A percentile compares a stretch with the other conserved stretches of the same genome.
Evolutionary conservation across 2,888 invertebrate genomes (phyloP).

Genomic region (Plagodis pulveraria): DNA sequence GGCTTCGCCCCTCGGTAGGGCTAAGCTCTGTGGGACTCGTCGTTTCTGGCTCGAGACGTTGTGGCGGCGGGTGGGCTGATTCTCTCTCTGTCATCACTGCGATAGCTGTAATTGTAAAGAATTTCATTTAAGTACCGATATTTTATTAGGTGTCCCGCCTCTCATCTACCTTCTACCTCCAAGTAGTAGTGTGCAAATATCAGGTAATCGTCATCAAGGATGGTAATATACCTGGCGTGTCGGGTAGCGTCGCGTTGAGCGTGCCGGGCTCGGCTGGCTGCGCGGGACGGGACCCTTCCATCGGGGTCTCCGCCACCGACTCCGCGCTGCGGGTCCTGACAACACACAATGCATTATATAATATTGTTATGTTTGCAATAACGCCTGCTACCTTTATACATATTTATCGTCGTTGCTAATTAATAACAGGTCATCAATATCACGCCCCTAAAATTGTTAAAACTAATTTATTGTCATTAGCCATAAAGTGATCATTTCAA

Average conservation of each 20-base stretch:
- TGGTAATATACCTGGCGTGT: constrained; percentile 91
- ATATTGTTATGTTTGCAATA: too few relatives aligned
- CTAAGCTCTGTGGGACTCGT: constrained; percentile 10
- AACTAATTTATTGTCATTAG: constrained; percentile 15
- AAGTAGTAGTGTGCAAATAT: too few relatives aligned
- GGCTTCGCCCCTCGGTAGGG: constrained; percentile 2
- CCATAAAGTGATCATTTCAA: constrained; percentile 1
- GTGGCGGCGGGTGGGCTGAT: constrained; percentile 91
- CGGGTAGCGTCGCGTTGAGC: constrained; percentile 94
- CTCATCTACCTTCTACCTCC: too few relatives aligned
- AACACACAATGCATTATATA: neutral
- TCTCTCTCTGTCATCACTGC: constrained; percentile 97
- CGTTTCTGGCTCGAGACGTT: constrained; percentile 32
- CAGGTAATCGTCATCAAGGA: too few relatives aligned
- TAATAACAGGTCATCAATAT: constrained; percentile 20
- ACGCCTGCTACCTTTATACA: too few relatives aligned
- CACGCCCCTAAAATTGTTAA: constrained; percentile 8
- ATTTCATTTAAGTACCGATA: neutral
- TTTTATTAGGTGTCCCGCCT: too few relatives aligned
- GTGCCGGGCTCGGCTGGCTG: constrained; percentile 96
- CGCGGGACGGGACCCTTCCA: constrained; percentile 94
- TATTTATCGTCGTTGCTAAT: constrained; percentile 23
- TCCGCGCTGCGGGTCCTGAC: constrained; percentile 79
- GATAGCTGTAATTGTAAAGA: constrained; percentile 82
- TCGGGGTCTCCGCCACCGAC: constrained; percentile 86